Evolutionary conservation across 1,140 invertebrate genomes (phyloP).

Genomic region (Araneus ventricosus): DNA sequence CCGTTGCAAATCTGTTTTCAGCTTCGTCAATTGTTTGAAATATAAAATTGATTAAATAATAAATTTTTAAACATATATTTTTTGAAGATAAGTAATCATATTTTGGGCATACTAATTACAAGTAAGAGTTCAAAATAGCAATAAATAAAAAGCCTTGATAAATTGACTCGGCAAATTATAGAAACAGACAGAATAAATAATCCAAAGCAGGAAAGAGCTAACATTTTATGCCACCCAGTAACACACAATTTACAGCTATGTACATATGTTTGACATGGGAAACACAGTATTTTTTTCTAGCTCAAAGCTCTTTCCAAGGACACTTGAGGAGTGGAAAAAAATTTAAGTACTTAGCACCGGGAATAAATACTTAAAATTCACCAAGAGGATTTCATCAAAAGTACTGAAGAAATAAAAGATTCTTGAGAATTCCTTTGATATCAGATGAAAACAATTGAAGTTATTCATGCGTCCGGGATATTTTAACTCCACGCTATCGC

Average conservation of each 20-base stretch:
- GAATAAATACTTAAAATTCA: not conserved
- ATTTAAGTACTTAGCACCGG: slow-evolving; percentile 43
- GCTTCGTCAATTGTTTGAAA: too few species aligned
- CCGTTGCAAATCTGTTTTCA: too few species aligned
- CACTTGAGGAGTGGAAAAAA: slow-evolving; percentile 22
- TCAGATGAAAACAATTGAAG: too few species aligned
- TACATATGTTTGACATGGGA: slow-evolving; percentile 38
- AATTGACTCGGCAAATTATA: not conserved
- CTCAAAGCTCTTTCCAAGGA: slow-evolving; percentile 55
- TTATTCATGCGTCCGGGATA: too few species aligned
- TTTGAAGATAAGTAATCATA: too few species aligned
- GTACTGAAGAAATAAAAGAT: not conserved
- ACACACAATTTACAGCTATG: slow-evolving; percentile 56
- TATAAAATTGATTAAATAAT: too few species aligned
- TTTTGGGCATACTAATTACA: too few species aligned
- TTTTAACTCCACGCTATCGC: too few species aligned
- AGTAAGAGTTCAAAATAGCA: not conserved
- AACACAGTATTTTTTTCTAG: slow-evolving; percentile 3
- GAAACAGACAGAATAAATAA: not conserved
- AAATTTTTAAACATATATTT: too few species aligned
- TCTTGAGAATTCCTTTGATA: too few species aligned
- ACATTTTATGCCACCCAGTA: slow-evolving; percentile 35
- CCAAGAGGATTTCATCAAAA: too few species aligned
- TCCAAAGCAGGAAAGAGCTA: not conserved
- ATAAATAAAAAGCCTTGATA: not conserved